Evolutionary conservation across 2,797 vertebrate genomes (phyloP).

Genomic region (Manis pentadactyla): DNA sequence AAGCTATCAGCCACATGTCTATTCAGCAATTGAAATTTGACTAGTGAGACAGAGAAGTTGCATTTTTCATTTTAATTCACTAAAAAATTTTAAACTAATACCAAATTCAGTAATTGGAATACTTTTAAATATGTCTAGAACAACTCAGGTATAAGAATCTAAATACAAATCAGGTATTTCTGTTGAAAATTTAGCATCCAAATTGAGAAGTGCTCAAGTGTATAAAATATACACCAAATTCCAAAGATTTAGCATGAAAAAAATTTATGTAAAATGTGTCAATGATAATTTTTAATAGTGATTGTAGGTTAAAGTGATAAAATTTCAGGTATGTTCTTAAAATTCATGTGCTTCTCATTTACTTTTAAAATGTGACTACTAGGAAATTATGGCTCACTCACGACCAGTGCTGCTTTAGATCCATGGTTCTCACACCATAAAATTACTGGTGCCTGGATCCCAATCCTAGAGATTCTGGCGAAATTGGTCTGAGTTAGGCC

Average conservation of each 20-base stretch:
- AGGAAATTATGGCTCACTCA: not conserved
- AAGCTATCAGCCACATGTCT: not conserved
- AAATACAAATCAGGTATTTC: slow-evolving; percentile 21
- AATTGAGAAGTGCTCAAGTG: not conserved
- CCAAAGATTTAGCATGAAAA: not conserved
- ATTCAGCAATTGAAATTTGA: not conserved
- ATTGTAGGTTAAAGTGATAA: slow-evolving; percentile 27
- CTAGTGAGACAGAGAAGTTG: not conserved
- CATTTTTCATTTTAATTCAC: not conserved
- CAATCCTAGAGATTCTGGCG: not conserved
- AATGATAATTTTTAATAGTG: not conserved
- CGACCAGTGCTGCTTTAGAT: not conserved
- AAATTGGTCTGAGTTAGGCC: not conserved
- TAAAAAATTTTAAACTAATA: not conserved
- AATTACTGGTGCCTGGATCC: not conserved
- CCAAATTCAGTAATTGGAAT: not conserved
- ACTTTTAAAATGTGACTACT: slow-evolving; percentile 24
- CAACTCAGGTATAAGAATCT: not conserved
- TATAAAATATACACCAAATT: slow-evolving; percentile 19
- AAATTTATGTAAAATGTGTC: not conserved
- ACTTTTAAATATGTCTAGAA: slow-evolving; percentile 15
- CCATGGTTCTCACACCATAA: not conserved
- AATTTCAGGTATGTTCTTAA: not conserved
- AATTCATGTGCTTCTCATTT: not conserved
- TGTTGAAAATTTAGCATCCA: not conserved